phyloP scores from a whole-genome alignment of 2,888 invertebrate species.

The Chydorus sphaericus region DNA sequence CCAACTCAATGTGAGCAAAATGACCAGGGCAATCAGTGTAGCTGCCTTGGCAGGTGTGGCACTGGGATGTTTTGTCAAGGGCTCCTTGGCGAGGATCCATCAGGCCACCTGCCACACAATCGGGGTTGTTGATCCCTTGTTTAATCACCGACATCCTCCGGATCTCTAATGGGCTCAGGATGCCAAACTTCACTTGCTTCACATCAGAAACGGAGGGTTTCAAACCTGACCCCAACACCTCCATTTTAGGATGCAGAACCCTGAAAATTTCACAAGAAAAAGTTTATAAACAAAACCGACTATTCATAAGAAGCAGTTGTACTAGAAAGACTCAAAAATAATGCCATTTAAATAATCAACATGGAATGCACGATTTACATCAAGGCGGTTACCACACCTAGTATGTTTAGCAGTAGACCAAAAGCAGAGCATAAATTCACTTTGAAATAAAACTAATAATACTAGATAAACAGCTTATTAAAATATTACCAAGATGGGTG shows the following conservation, averaged over 20 bases:
- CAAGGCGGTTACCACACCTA: neutral
- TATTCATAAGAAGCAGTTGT: too few species aligned
- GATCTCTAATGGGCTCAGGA: conserved; percentile 97
- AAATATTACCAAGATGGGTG: neutral
- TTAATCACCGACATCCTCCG: conserved; percentile 96
- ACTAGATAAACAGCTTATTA: neutral
- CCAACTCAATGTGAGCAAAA: conserved; percentile 95
- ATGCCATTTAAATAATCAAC: neutral
- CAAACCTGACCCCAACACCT: conserved; percentile 53
- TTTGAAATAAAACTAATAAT: neutral
- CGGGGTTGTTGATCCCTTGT: conserved; percentile 89
- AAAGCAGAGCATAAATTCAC: neutral
- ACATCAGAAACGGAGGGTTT: conserved; percentile 88
- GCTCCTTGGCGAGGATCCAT: conserved; percentile 99
- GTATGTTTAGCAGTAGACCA: too few species aligned
- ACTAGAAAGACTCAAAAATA: too few species aligned
- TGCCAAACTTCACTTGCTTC: conserved; percentile 95
- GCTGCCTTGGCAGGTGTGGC: conserved; percentile 87
- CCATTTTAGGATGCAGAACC: conserved; percentile 35
- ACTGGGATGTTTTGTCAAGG: conserved; percentile 80
- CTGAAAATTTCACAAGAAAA: neutral
- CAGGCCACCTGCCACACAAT: conserved; percentile 96
- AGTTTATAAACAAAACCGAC: too few species aligned
- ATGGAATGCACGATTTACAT: neutral
- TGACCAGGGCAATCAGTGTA: conserved; percentile 99